phyloP scores from a whole-genome alignment of 1,140 invertebrate genomes.

The Drosophila kikkawai region DNA sequence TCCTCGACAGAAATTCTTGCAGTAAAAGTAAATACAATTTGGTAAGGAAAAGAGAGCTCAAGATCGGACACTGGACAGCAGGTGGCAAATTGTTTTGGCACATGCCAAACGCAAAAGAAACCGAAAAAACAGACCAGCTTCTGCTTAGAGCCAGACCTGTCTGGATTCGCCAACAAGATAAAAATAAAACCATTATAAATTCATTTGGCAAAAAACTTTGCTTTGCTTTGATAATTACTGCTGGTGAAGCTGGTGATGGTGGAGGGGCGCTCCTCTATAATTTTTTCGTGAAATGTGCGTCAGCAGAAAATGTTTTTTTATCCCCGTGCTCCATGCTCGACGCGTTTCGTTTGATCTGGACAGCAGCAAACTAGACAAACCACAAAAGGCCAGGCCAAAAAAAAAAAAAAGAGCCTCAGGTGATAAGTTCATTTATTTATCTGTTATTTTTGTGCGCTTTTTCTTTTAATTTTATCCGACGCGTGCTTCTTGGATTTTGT shows the following conservation, averaged over 20 bases:
- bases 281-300: conserved; percentile 59
- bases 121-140: conserved; percentile 22
- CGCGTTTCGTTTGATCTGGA: conserved; percentile 54
- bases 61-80: conserved; percentile 43
- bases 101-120: conserved; percentile 52
- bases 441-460: conserved; percentile 47
- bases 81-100: conserved; percentile 72
- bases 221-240: conserved; percentile 43
- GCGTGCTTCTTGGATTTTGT: conserved; percentile 61
- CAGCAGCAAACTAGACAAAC: conserved; percentile 43
- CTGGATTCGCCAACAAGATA: conserved; percentile 29
- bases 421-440: conserved; percentile 67
- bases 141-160: conserved; percentile 58
- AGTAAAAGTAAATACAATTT: conserved; percentile 67
- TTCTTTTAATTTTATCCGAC: conserved; percentile 56
- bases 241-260: background rate
- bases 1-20: conserved; percentile 56
- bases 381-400: conserved; percentile 34
- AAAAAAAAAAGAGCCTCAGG: conserved; percentile 46
- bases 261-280: conserved; percentile 8
- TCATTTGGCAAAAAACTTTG: conserved; percentile 51
- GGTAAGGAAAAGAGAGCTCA: conserved; percentile 42
- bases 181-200: conserved; percentile 67
- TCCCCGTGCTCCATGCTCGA: conserved; percentile 1
- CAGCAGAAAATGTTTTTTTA: conserved; percentile 51